Evolutionary conservation across 2,113 vertebrate species (phyloP), one percentile per base, ranked within the genome.

Genomic region (Mustela nigripes): DNA sequence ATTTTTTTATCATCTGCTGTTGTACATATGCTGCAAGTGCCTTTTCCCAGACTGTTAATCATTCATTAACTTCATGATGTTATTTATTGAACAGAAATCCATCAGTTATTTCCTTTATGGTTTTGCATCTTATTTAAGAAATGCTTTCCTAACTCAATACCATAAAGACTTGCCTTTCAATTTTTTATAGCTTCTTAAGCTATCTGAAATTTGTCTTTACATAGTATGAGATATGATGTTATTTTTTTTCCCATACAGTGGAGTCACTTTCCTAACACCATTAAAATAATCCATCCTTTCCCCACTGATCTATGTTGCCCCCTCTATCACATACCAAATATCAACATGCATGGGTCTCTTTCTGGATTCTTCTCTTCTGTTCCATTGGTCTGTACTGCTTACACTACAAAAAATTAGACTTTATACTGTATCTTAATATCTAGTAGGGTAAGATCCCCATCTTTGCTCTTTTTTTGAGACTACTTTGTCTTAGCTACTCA

Each of bases 151-250:
- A 83, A 93, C 3, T 36, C 45, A 69, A 7, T 73, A 36, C 42
- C 42, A 83, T 31, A 86, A 90, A 82, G 21, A 60, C 80, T 79
- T 91, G 4, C 33, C 36, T 83, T 62, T 69, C 58, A 62, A n/a
- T 69, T 60, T 96, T 88, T 88, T 94, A 65, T 31, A 69, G 24
- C 19, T 94, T 79, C 69, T 80, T 93, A 95, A 96, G 56, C 21
- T 8, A 67, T 58, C 60, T 24, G n/a, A 94, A 60, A 28, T 71
- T 84, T 85, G 2, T 93, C 80, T 26, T 58, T 56, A 5, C 45
- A 16, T 26, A 39, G 12, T 67, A 14, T 76, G 84, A 74, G 78
- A 76, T 63, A 62, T 8, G 28, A 87, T 36, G 50, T 56, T 74
- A 56, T 88, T 96, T 88, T 36, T 82, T 85, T 87, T 58, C 58